Conservation (phyloP, 2,113 vertebrate species). For the Microtus richardsoni region DNA sequence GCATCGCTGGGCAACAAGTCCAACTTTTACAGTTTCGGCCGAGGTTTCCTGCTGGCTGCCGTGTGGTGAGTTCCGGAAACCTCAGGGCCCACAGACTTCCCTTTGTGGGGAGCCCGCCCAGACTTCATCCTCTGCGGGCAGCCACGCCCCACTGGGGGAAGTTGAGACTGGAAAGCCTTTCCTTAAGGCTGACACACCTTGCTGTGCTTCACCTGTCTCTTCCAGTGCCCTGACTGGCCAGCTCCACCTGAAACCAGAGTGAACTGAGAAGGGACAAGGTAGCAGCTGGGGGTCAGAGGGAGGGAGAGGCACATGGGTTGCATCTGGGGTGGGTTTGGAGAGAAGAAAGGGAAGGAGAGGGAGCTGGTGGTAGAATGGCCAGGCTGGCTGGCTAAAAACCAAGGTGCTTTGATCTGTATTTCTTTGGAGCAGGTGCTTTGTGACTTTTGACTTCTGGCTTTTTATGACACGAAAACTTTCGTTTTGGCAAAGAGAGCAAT, state of each 20-base stretch:
- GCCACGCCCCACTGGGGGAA: slow-evolving; percentile 58
- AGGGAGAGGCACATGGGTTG: too few species aligned
- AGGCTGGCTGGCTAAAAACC: background rate
- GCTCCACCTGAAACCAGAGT: slow-evolving; percentile 16
- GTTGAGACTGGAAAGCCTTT: slow-evolving; percentile 45
- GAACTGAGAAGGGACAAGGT: slow-evolving; percentile 37
- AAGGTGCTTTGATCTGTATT: background rate
- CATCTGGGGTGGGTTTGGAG: background rate
- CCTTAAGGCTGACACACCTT: slow-evolving; percentile 56
- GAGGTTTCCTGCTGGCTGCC: slow-evolving; percentile 36
- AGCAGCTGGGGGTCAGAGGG: background rate
- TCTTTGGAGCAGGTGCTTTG: background rate
- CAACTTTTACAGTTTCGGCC: background rate
- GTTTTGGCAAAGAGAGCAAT: background rate
- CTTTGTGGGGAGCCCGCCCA: slow-evolving; percentile 38
- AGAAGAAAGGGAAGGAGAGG: background rate
- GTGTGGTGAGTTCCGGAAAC: slow-evolving; percentile 62
- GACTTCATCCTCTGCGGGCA: slow-evolving; percentile 51
- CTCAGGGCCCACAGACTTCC: slow-evolving; percentile 33
- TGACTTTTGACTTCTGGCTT: background rate
- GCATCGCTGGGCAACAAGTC: background rate
- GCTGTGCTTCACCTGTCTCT: background rate
- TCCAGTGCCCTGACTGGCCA: background rate
- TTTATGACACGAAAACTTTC: background rate
- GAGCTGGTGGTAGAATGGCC: background rate